phyloP scores from a whole-genome alignment of 1,140 invertebrate genomes.

The Eurosta solidaginis region DNA sequence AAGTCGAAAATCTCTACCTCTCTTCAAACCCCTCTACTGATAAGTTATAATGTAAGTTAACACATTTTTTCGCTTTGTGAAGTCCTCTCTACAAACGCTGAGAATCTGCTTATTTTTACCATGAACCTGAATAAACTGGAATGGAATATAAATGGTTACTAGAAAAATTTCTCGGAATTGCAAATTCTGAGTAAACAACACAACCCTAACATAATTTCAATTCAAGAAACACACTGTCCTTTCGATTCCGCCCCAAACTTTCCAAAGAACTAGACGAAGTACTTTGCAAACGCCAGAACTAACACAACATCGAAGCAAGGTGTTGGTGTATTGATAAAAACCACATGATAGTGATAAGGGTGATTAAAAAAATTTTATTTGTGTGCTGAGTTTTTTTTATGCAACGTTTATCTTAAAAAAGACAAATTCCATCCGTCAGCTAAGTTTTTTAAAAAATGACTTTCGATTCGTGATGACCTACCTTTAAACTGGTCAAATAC shows the following conservation, averaged over 20 bases:
- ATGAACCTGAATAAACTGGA: background rate
- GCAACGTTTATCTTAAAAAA: too few relatives aligned
- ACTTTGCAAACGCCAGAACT: background rate
- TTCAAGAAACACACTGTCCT: too few relatives aligned
- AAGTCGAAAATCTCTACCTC: background rate
- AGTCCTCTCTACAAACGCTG: background rate
- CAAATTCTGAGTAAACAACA: background rate
- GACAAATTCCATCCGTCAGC: too few relatives aligned
- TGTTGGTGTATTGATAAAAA: background rate
- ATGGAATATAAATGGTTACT: background rate
- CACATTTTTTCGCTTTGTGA: background rate
- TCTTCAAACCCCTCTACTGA: too few relatives aligned
- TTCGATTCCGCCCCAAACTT: too few relatives aligned
- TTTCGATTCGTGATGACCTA: too few relatives aligned
- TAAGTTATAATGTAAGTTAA: too few relatives aligned
- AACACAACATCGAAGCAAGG: background rate
- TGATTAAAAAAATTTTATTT: too few relatives aligned
- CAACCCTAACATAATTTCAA: background rate
- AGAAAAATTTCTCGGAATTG: background rate
- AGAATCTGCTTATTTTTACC: background rate
- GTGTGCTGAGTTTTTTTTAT: too few relatives aligned
- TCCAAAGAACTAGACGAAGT: background rate
- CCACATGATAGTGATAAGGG: too few relatives aligned
- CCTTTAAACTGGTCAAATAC: too few relatives aligned
- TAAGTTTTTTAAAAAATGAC: too few relatives aligned